Evolutionary conservation across 2,888 invertebrate genomes (phyloP).

Genomic region (Eucera pruinosa): DNA sequence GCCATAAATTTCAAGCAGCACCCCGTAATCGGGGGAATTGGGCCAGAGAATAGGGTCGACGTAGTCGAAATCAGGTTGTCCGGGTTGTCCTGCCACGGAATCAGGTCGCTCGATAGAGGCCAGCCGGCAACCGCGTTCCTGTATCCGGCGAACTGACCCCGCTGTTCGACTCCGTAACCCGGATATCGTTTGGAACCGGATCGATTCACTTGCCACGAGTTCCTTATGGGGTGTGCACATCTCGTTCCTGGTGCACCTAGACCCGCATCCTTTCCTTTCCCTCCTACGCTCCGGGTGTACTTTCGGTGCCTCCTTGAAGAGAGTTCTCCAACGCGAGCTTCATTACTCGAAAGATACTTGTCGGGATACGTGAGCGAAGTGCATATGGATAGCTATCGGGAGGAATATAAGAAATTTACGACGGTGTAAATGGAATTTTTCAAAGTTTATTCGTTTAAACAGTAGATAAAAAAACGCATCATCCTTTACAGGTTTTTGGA

Average conservation of each 20-base stretch:
- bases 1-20: slow-evolving; percentile 23
- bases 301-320: too few species aligned
- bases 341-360: too few species aligned
- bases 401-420: too few species aligned
- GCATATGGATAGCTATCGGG: too few species aligned
- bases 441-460: too few species aligned
- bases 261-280: neutral
- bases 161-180: slow-evolving; percentile 76
- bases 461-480: too few species aligned
- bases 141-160: slow-evolving; percentile 71
- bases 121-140: slow-evolving; percentile 63
- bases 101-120: slow-evolving; percentile 83
- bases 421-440: too few species aligned
- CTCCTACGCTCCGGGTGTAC: too few species aligned
- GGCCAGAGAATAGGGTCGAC: slow-evolving; percentile 66
- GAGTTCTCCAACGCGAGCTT: too few species aligned
- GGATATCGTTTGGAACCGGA: slow-evolving; percentile 76
- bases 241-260: neutral
- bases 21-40: slow-evolving; percentile 56
- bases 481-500: too few species aligned
- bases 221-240: slow-evolving; percentile 46
- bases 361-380: too few species aligned
- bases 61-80: slow-evolving; percentile 74
- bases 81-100: slow-evolving; percentile 78
- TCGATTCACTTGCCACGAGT: slow-evolving; percentile 72